Conservation (phyloP, 1,140 invertebrate species). For the Zaprionus ornatus region DNA sequence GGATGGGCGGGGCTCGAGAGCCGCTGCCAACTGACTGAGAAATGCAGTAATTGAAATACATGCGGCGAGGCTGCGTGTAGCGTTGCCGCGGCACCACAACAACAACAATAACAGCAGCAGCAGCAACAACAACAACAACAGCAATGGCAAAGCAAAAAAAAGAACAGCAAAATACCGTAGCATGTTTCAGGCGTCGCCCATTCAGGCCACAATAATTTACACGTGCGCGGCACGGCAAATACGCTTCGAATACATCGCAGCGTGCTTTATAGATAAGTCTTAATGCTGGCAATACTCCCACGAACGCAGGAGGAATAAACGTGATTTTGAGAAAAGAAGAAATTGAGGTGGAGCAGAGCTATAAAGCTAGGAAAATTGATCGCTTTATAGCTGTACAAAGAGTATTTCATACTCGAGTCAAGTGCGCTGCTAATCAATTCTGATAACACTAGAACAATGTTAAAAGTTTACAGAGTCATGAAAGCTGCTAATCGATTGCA, state of each 20-base stretch:
- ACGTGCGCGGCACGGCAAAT: slow-evolving; percentile 48
- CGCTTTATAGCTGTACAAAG: background rate
- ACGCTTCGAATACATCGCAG: slow-evolving; percentile 8
- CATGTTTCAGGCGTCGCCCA: slow-evolving; percentile 54
- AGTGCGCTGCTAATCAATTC: background rate
- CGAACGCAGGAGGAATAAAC: background rate
- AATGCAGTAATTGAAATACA: slow-evolving; percentile 82
- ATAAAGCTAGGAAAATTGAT: background rate
- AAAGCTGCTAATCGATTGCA: background rate
- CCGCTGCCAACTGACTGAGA: slow-evolving; percentile 49
- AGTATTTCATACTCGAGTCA: background rate
- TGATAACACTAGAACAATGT: background rate
- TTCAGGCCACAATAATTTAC: slow-evolving; percentile 69
- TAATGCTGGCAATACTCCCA: slow-evolving; percentile 13
- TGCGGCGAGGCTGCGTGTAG: slow-evolving; percentile 65
- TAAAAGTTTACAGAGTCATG: background rate
- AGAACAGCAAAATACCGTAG: slow-evolving; percentile 22
- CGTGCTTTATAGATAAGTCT: slow-evolving; percentile 2
- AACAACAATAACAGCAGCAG: background rate
- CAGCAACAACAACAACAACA: background rate
- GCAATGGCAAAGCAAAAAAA: background rate
- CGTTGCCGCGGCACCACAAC: slow-evolving; percentile 19
- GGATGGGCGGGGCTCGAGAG: background rate
- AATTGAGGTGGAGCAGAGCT: background rate
- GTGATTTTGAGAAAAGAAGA: background rate